A percentile compares a stretch with the other conserved stretches of the same genome.
These are phyloP conservation scores for Zootermopsis nevadensis DNA, from an alignment of 2,888 invertebrate species.

Conservation along the genomic window DNA sequence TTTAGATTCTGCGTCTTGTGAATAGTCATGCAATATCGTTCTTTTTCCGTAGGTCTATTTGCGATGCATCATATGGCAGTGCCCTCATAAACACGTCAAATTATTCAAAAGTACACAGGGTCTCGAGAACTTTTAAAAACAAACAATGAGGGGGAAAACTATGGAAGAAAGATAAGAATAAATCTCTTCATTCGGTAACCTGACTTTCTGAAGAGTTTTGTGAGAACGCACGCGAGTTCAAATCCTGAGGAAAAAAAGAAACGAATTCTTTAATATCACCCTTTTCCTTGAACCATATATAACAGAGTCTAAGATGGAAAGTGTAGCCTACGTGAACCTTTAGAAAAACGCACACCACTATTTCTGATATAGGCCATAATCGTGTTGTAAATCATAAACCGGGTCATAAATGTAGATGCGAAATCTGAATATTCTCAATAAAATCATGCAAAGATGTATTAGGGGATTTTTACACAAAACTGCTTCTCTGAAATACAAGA, in stretches of 20 bases:
- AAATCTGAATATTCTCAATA: neutral
- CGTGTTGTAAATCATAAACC: neutral
- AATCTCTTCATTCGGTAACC: constrained; percentile 38
- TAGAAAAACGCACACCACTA: neutral
- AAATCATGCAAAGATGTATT: neutral
- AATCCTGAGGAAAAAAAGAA: neutral
- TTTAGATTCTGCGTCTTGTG: neutral
- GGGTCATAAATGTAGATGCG: neutral
- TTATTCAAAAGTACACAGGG: neutral
- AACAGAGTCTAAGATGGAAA: neutral
- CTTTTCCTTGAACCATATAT: neutral
- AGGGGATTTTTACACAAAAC: neutral
- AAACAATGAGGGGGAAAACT: constrained; percentile 37
- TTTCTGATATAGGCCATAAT: neutral
- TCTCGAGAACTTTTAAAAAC: constrained; percentile 44
- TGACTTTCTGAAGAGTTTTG: constrained; percentile 38
- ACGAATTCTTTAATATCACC: neutral
- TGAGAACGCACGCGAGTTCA: constrained; percentile 34
- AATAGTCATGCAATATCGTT: neutral
- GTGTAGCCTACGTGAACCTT: neutral
- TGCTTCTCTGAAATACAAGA: neutral
- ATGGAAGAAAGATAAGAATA: constrained; percentile 31
- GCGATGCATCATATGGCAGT: constrained; percentile 14
- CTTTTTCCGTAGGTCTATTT: neutral
- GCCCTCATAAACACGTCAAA: neutral